phyloP scores from a whole-genome alignment of 2,113 vertebrate species.

The Actinemys pallida region DNA sequence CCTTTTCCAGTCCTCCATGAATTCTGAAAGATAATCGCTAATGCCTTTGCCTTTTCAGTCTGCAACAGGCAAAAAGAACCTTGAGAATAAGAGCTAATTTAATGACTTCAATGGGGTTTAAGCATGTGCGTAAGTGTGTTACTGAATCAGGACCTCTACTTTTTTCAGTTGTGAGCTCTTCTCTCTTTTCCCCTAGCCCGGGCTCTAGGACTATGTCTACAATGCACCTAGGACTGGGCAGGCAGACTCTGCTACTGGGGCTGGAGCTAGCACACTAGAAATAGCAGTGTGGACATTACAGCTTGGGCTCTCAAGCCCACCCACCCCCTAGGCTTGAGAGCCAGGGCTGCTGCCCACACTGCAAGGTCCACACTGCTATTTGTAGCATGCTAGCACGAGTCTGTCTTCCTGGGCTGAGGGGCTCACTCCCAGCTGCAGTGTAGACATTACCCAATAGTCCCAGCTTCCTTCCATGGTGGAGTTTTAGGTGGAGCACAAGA shows the following conservation, averaged over 20 bases:
- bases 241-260: not conserved
- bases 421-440: not conserved
- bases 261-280: not conserved
- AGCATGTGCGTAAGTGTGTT: not conserved
- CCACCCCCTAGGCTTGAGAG: not conserved
- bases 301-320: not conserved
- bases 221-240: not conserved
- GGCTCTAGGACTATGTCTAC: not conserved
- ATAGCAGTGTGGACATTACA: not conserved
- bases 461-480: not conserved
- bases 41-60: not conserved
- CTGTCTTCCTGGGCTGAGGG: not conserved
- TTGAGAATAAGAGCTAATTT: not conserved
- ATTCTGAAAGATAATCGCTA: not conserved
- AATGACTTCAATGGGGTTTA: not conserved
- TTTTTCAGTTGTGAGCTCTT: not conserved
- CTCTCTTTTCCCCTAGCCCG: not conserved
- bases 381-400: not conserved
- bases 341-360: not conserved
- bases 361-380: not conserved
- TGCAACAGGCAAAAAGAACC: not conserved
- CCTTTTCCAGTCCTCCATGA: not conserved
- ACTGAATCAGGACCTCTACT: not conserved
- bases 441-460: not conserved
- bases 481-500: not conserved